phyloP scores from a whole-genome alignment of 1,140 invertebrate species.

The Aethina tumida region DNA sequence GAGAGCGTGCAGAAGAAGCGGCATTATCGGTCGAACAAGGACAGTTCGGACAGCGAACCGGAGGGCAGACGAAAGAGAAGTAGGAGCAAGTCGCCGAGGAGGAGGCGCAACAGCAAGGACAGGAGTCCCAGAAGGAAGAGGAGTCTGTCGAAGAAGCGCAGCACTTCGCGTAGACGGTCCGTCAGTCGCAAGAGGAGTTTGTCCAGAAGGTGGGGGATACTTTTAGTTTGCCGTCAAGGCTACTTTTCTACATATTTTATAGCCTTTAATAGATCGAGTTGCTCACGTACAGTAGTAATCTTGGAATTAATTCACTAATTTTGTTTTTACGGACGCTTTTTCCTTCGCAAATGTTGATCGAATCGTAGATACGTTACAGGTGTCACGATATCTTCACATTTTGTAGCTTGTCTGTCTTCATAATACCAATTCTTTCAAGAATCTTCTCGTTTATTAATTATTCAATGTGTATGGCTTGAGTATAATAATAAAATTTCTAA shows the following conservation, averaged over 20 bases:
- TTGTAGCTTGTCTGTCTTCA: no score
- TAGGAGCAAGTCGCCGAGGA: constrained; percentile 35
- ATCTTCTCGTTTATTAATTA: no score
- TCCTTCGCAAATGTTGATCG: no score
- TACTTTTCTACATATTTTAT: neutral
- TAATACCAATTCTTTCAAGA: no score
- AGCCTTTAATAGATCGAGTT: no score
- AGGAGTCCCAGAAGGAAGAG: constrained; percentile 25
- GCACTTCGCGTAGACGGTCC: constrained; percentile 20
- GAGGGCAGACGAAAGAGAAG: constrained; percentile 30
- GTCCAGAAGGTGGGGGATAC: constrained; percentile 28
- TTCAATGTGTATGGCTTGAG: no score
- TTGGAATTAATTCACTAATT: no score
- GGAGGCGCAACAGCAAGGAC: constrained; percentile 26
- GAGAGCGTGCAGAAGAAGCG: constrained; percentile 71
- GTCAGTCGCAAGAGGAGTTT: constrained; percentile 29
- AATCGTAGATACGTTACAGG: no score
- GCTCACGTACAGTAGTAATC: no score
- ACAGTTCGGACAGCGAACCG: constrained; percentile 54
- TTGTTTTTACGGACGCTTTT: no score
- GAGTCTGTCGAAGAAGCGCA: constrained; percentile 18
- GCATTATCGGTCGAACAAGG: constrained; percentile 78
- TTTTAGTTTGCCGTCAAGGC: neutral
- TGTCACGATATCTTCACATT: no score
- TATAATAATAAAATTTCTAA: no score